Percentiles rank a stretch among this genome's conserved stretches.
Conservation (phyloP, 2,113 vertebrate species). For the Numenius arquata region DNA sequence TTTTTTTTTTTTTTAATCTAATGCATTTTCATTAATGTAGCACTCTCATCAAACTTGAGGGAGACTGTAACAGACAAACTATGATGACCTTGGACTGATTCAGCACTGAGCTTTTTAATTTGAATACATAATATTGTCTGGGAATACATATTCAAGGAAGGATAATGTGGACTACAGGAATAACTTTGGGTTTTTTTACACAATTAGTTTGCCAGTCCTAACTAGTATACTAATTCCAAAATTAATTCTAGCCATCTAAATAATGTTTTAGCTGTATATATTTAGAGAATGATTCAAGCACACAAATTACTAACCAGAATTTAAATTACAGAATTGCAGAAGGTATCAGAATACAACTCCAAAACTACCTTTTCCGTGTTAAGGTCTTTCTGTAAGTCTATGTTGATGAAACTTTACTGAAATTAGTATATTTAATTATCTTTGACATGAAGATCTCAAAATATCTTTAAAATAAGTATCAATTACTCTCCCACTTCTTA, state of each 20-base stretch:
- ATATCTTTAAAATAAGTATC: not conserved
- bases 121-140: slow-evolving; percentile 11
- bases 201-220: not conserved
- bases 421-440: not conserved
- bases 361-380: not conserved
- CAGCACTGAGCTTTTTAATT: not conserved
- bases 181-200: not conserved
- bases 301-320: not conserved
- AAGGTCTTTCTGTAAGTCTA: not conserved
- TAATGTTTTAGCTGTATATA: not conserved
- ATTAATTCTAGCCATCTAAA: not conserved
- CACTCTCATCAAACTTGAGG: slow-evolving; percentile 31
- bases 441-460: not conserved
- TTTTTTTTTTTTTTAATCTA: not conserved
- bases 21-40: slow-evolving; percentile 21
- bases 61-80: slow-evolving; percentile 20
- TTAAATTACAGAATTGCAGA: not conserved
- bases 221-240: not conserved
- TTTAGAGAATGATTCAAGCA: not conserved
- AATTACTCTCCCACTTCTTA: not conserved
- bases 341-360: not conserved
- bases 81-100: slow-evolving; percentile 46
- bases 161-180: not conserved
- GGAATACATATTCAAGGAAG: not conserved
- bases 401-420: not conserved